Evolutionary conservation across 2,888 invertebrate species (phyloP), one percentile per base, ranked within the genome.

Genomic region (Tetranychus piercei): DNA sequence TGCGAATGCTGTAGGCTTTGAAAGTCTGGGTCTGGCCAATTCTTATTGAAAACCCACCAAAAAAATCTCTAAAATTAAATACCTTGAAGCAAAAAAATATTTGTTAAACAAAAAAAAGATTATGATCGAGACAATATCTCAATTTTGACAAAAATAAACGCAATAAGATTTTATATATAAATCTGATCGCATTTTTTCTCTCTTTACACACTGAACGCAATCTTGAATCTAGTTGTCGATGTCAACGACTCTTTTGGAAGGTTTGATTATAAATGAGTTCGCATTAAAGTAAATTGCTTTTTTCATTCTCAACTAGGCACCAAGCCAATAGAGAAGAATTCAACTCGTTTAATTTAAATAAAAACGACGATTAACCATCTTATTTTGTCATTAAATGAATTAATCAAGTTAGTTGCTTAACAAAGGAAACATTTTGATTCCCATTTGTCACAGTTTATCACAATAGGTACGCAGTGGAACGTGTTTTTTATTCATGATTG

Each of bases 51-150:
- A 55, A 55, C 55, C 55, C 55, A 55, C 55, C 55, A 55, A 55
- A 55, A 55, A 55, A 55, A 55, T 55, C 55, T 55, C 55, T 55
- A 55, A 55, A 55, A 55, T 55, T 55, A 55, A 55, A 55, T 55
- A 55, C 55, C 55, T 15, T 55, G 11, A 15, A 55, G 15, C 9
- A 55, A 55, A 55, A n/a, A 15, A 55, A 55, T 55, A 55, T 55
- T 55, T 55, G 55, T 55, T 55, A 55, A 55, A 9, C 34, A 34
- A 55, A 55, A 55, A 55, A 55, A 55, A 55, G 55, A 55, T 55
- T 55, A 55, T 55, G 11, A 55, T 55, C 55, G 55, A 55, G 55
- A 55, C 55, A 55, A 15, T 55, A 55, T 55, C 55, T 55, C 55
- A 55, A 55, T 55, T 55, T 55, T 55, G 55, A 55, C 55, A 55